Evolutionary conservation across 2,888 invertebrate species (phyloP), one percentile per base, ranked within the genome.

Genomic region (Antheraea assamensis): DNA sequence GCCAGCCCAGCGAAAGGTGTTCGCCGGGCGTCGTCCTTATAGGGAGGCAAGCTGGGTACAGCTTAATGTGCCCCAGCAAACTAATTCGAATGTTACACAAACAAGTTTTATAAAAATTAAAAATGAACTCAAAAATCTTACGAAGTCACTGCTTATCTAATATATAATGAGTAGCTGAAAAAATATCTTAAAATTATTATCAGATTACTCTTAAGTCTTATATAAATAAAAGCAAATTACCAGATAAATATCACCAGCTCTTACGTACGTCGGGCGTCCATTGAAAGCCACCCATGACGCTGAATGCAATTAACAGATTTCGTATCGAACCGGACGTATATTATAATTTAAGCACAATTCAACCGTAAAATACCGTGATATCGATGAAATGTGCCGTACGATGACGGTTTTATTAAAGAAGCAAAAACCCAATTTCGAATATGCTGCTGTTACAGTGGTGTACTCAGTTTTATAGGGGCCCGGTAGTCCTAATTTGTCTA

Each of bases 271-370:
- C 30, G 61, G 17, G 15, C 61, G 61, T 58, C 71, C 72, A 72
- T 47, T 30, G 15, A 3, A 68, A 73, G 68, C 85, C 85, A 83
- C 84, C 83, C 83, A 81, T 68, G 76, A 70, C 72, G 80, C 76
- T 74, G 74, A 72, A 73, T 71, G 73, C 76, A 79, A 80, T 82
- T 80, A 76, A 76, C 76, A 70, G 73, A 70, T 72, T 73, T 66
- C 76, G 47, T 35, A 75, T 78, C 71, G 76, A 70, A 72, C 73
- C 71, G 74, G 71, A 78, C 77, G 75, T 78, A 79, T 77, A 79
- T 79, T 80, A 74, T 77, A 73, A 79, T 79, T 77, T 78, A 80
- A 83, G 80, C 79, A 80, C 76, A 73, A 75, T 75, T 73, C 71
- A 73, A 58, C 73, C 72, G 77, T 78, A 77, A 77, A 78, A 78